A percentile compares a stretch with the other conserved stretches of the same genome.
Conservation (phyloP, 2,797 vertebrate species). For the Aldrovandia affinis region DNA sequence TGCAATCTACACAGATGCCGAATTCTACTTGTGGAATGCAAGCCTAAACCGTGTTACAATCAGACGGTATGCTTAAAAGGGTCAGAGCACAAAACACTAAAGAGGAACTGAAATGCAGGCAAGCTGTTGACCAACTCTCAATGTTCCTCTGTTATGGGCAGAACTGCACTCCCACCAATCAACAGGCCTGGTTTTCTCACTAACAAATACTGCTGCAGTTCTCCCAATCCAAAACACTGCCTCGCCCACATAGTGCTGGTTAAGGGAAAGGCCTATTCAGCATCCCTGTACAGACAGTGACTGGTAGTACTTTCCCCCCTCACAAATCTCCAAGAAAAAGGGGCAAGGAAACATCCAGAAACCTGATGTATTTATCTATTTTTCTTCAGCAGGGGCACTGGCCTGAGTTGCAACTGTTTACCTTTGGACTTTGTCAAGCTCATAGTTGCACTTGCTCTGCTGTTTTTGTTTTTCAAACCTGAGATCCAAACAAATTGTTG, state of each 20-base stretch:
- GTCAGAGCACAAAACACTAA: not conserved
- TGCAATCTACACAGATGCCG: not conserved
- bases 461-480: not conserved
- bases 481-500: not conserved
- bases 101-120: slow-evolving; percentile 5
- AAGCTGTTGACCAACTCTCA: not conserved
- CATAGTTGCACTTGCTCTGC: not conserved
- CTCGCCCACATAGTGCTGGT: not conserved
- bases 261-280: not conserved
- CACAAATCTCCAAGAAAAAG: not conserved
- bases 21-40: not conserved
- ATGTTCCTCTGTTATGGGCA: not conserved
- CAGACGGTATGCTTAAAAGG: not conserved
- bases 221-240: not conserved
- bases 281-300: not conserved
- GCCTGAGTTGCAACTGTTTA: not conserved
- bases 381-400: not conserved
- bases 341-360: not conserved
- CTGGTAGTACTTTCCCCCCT: not conserved
- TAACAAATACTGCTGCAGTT: not conserved
- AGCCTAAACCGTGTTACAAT: not conserved
- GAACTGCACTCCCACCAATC: not conserved
- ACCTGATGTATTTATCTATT: too few relatives aligned
- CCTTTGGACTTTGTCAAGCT: not conserved
- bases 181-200: not conserved